Evolutionary conservation across 2,797 vertebrate genomes (phyloP).

Genomic region (Sardinella longiceps): DNA sequence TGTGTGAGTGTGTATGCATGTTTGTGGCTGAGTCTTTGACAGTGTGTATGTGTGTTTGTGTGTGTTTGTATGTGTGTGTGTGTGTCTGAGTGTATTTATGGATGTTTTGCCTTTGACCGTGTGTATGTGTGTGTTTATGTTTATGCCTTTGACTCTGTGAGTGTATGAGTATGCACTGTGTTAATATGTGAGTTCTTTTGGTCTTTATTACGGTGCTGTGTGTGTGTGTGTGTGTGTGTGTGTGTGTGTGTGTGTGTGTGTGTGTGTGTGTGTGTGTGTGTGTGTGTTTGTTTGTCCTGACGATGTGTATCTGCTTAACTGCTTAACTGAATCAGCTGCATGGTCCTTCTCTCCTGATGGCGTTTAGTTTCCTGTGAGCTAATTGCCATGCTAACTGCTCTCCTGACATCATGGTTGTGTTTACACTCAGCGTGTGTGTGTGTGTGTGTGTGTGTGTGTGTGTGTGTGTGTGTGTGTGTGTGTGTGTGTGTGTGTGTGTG

Average conservation of each 20-base stretch:
- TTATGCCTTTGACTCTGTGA: slow-evolving; percentile 51
- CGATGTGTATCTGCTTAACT: slow-evolving; percentile 76
- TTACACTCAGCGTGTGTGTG: slow-evolving; percentile 68
- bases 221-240: slow-evolving; percentile 79
- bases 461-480: slow-evolving; percentile 74
- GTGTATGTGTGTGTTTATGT: slow-evolving; percentile 49
- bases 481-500: slow-evolving; percentile 42
- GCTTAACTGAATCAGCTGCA: slow-evolving; percentile 81
- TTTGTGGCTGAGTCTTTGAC: no score
- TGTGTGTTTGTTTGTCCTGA: background rate
- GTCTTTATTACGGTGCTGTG: slow-evolving; percentile 42
- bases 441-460: slow-evolving; percentile 47
- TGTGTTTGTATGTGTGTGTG: background rate
- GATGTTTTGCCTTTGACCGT: no score
- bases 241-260: slow-evolving; percentile 51
- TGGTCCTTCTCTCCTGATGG: slow-evolving; percentile 73
- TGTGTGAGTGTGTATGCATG: background rate
- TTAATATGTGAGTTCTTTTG: no score
- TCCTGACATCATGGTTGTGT: slow-evolving; percentile 79
- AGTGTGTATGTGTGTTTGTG: slow-evolving; percentile 59
- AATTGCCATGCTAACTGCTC: slow-evolving; percentile 83
- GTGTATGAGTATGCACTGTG: slow-evolving; percentile 70
- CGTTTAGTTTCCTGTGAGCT: slow-evolving; percentile 75
- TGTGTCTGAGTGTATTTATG: slow-evolving; percentile 45
- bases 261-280: background rate